Percentiles rank a stretch among this genome's conserved stretches.
These are phyloP conservation scores for Neosalanx taihuensis DNA, from an alignment of 2,797 vertebrate species.

Conservation along the genomic window DNA sequence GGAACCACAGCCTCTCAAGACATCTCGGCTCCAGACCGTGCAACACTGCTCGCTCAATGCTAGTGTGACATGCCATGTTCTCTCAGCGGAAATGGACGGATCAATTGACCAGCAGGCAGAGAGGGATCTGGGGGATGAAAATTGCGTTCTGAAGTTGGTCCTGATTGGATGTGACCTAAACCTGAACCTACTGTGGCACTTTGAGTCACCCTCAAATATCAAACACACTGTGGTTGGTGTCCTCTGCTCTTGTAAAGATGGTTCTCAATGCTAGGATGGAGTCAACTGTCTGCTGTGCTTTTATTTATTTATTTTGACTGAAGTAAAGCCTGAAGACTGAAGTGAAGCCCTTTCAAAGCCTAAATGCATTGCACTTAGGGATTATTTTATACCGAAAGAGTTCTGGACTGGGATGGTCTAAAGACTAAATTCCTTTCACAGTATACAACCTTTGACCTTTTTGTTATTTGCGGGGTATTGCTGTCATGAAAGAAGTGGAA, in stretches of 20 bases:
- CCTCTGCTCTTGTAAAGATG: slow-evolving; percentile 23
- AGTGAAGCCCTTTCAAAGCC: slow-evolving; percentile 37
- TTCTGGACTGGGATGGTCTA: not conserved
- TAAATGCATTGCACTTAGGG: slow-evolving; percentile 34
- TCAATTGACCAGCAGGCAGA: slow-evolving; percentile 36
- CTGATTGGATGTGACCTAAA: slow-evolving; percentile 34
- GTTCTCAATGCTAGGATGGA: slow-evolving; percentile 24
- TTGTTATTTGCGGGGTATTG: not conserved
- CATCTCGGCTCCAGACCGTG: slow-evolving; percentile 25
- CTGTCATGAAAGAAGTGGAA: no score
- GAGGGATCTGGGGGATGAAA: slow-evolving; percentile 39
- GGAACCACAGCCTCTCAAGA: slow-evolving; percentile 22
- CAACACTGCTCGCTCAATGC: slow-evolving; percentile 30
- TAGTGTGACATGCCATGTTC: slow-evolving; percentile 31
- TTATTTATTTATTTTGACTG: slow-evolving; percentile 16
- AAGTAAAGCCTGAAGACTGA: slow-evolving; percentile 14
- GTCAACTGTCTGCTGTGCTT: slow-evolving; percentile 32
- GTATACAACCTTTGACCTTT: not conserved
- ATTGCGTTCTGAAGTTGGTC: slow-evolving; percentile 34
- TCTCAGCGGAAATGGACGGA: slow-evolving; percentile 31
- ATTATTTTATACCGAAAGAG: not conserved
- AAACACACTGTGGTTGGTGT: slow-evolving; percentile 40
- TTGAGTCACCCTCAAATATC: slow-evolving; percentile 38
- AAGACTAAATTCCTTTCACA: slow-evolving; percentile 4
- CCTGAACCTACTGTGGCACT: slow-evolving; percentile 41